Evolutionary conservation across 30 jellyfish, hydroid and myxozoan species (phyloP), one percentile per base, ranked within the genome.

Genomic region (Hydra vulgaris): DNA sequence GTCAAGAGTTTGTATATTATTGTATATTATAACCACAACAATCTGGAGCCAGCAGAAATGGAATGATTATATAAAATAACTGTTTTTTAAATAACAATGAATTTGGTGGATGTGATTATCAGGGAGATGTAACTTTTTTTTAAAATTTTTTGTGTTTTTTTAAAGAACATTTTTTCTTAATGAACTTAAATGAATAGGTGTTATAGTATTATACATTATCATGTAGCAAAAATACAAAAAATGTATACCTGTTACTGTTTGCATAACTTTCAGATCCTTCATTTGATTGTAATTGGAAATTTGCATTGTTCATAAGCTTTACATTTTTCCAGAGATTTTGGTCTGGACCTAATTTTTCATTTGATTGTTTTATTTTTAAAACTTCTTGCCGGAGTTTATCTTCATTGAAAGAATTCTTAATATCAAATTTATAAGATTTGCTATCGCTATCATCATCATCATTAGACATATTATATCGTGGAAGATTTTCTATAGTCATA

Each of bases 401-500:
- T n/a, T 68, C 75, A 68, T 5, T 68, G 75, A n/a, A 23, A 3
- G 75, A 68, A 8, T 68, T 20, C 27, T 68, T 68, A 3, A 23
- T 16, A 68, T 68, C 75, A 68, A 68, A 68, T 12, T 40, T 40
- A 68, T 20, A 68, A 1, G 75, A 20, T 8, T 23, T 68, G 27
- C 27, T 23, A 16, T 68, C 75, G 16, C 27, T 23, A 68, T 68
- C 75, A n/a, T 68, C 75, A 68, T 68, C 75, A 68, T 68, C 75
- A 20, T 23, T 7, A 16, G 25, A 68, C 25, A 23, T 68, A 68
- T 68, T 23, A 68, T 3, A 68, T 23, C 26, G 5, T 23, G 25
- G 75, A 1, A 91, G 83, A 67, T 79, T 86, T 61, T 91, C 98
- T 19, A 91, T 80, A 56, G 84, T 90, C 98, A 91, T 91, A 53